Conservation (phyloP, 1,140 invertebrate species). For the Hirudo medicinalis region DNA sequence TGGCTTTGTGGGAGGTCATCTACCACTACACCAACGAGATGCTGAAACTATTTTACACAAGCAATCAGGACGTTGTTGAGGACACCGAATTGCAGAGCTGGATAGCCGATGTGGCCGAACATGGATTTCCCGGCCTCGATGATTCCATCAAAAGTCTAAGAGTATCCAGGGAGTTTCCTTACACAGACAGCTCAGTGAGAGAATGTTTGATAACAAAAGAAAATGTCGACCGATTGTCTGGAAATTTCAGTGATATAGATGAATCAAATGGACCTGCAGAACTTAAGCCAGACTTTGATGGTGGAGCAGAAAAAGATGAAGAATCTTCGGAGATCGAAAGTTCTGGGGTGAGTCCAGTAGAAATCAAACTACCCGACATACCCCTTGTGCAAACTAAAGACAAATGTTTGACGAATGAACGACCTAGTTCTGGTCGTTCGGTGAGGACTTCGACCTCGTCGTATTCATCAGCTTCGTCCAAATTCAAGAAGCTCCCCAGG, state of each 20-base stretch:
- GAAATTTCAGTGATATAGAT: not conserved
- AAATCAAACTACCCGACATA: not conserved
- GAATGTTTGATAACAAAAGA: not conserved
- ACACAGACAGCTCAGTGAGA: not conserved
- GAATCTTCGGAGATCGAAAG: not conserved
- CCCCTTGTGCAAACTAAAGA: not conserved
- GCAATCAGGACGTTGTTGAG: constrained; percentile 14
- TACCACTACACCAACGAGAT: constrained; percentile 5
- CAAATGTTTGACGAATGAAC: not conserved
- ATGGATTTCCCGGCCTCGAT: constrained; percentile 8
- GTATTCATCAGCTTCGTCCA: not conserved
- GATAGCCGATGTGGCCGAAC: constrained; percentile 10
- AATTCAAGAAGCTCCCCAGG: not conserved
- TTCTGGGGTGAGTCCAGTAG: not conserved
- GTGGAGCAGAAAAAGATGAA: too few species aligned
- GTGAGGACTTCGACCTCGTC: not conserved
- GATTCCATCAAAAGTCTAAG: not conserved
- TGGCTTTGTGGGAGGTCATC: constrained; percentile 12
- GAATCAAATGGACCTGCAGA: not conserved
- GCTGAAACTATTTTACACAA: constrained; percentile 16
- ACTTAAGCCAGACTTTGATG: not conserved
- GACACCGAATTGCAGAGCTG: constrained; percentile 19
- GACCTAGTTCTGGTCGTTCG: not conserved
- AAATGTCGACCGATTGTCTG: not conserved
- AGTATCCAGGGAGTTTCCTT: too few species aligned